Evolutionary conservation across 2,797 vertebrate species (phyloP).

Genomic region (Mormyrus proboscirostris): DNA sequence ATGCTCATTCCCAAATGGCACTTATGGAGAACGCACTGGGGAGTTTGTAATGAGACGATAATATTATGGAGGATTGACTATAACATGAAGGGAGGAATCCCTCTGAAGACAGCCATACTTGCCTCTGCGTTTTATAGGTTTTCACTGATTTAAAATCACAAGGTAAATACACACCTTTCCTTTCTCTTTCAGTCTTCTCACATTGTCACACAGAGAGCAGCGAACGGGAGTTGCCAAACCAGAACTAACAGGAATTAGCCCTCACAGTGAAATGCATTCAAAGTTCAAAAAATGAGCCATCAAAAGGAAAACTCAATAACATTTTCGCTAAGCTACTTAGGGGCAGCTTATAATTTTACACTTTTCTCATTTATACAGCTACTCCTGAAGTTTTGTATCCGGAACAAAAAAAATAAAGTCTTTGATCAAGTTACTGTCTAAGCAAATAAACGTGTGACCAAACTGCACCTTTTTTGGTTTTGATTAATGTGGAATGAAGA

Average conservation of each 20-base stretch:
- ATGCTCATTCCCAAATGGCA: neutral
- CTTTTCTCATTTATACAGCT: neutral
- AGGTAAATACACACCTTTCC: neutral
- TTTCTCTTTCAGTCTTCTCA: neutral
- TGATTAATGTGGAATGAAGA: neutral
- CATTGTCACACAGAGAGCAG: neutral
- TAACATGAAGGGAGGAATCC: neutral
- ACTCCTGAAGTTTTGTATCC: neutral
- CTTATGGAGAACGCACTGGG: neutral
- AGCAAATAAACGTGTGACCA: neutral
- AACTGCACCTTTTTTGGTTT: neutral
- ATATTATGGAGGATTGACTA: neutral
- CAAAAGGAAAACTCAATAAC: neutral
- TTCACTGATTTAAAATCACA: neutral
- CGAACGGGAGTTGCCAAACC: neutral
- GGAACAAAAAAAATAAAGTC: neutral
- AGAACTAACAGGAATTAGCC: constrained; percentile 7
- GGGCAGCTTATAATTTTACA: neutral
- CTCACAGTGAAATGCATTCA: neutral
- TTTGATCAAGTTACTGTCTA: neutral
- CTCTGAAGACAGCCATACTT: neutral
- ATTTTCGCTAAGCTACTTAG: neutral
- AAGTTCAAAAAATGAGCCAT: neutral
- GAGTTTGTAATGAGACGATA: neutral
- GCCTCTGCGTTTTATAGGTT: neutral